Base-by-base conservation (phyloP, 23 tunicate species). In the Diplosoma virens region DNA sequence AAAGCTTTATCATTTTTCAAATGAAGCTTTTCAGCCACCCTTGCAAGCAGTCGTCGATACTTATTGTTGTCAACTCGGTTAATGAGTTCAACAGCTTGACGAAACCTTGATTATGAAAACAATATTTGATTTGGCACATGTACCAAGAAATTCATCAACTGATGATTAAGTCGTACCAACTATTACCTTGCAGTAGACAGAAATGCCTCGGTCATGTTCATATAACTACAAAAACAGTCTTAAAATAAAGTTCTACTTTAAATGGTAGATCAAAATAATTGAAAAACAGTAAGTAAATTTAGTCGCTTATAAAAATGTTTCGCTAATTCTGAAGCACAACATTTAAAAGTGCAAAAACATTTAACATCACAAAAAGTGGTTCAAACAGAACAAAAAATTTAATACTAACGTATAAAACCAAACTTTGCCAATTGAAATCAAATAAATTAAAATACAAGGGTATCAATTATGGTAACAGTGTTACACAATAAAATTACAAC, bases 11-110 rank as follows among this genome's bases (percentile, higher is more conserved):
- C 66, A 2, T 34, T 70, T 54, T 73, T 37, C 1, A 63, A 7
- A 32, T 75, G 87, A 16, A 87, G 59, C 30, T 75, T 87, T 32
- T 81, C 81, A 25, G 77, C 83, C 14, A 81, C 56, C 18, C 94
- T 27, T 25, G 53, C 30, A 7, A 81, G 56, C 2, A 87, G 71
- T 69, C 83, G 81, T 22, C 74, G 86, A 46, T 75, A 79, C 35
- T 76, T 81, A 29, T 26, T 66, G 3, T 27, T 55, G 26, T 76
- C 82, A 0, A 81, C 11, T 1, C 18, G 50, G 22, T 81, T 75
- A 46, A 87, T 61, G 22, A 87, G 25, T 64, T 67, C 50, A 48
- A 87, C 79, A 7, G 82, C 86, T 4, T 41, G 33, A n/a, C 59
- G 33, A 56, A 80, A 87, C 75, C 94, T 67, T 5, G 9, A 61